phyloP scores from a whole-genome alignment of 2,888 invertebrate species.

The Nymphalis polychloros region DNA sequence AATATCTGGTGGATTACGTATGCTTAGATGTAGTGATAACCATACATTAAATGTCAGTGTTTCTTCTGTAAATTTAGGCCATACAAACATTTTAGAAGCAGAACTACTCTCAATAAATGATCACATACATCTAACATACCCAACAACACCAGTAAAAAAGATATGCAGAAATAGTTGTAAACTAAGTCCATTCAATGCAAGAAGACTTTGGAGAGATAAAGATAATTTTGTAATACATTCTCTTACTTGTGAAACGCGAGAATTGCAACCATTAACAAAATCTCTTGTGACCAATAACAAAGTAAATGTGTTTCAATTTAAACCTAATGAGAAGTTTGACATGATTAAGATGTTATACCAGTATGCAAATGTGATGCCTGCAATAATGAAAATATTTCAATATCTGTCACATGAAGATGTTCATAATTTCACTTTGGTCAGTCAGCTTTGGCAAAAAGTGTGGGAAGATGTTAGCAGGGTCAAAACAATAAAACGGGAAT shows the following conservation, averaged over 20 bases:
- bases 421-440: conserved; percentile 66
- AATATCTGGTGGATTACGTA: conserved; percentile 69
- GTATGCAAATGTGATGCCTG: conserved; percentile 53
- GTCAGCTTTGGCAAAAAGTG: conserved; percentile 61
- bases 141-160: conserved; percentile 71
- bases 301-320: conserved; percentile 47
- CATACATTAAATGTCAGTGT: conserved; percentile 44
- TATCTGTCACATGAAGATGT: conserved; percentile 68
- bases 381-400: conserved; percentile 63
- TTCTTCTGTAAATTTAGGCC: conserved; percentile 33
- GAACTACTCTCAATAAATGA: conserved; percentile 28
- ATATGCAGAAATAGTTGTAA: conserved; percentile 59
- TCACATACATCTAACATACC: conserved; percentile 49
- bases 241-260: conserved; percentile 62
- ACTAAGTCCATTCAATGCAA: conserved; percentile 52
- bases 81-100: conserved; percentile 23
- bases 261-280: conserved; percentile 51
- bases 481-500: conserved; percentile 55
- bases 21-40: conserved; percentile 64
- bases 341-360: conserved; percentile 64
- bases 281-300: conserved; percentile 29
- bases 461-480: conserved; percentile 60
- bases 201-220: conserved; percentile 45
- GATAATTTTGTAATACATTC: conserved; percentile 65
- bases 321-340: conserved; percentile 69